Conservation (phyloP, 2,113 vertebrate genomes). For the Gila orcuttii region DNA sequence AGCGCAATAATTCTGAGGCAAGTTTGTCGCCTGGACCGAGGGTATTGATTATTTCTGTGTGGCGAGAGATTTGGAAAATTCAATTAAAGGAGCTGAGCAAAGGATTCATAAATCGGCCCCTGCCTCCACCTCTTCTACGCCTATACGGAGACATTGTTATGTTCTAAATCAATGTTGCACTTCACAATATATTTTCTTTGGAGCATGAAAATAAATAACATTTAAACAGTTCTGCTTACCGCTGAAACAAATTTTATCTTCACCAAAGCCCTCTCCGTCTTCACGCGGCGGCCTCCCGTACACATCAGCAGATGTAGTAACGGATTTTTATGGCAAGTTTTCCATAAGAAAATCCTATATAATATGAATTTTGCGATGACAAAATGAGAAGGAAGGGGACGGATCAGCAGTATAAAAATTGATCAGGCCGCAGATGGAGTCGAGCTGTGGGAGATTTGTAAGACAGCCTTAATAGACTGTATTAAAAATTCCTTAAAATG, state of each 20-base stretch:
- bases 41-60: constrained; percentile 99
- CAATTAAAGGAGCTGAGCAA: constrained; percentile 99
- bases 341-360: constrained; percentile 92
- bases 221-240: constrained; percentile 99
- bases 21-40: constrained; percentile 87
- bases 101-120: constrained; percentile 99
- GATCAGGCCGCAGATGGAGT: constrained; percentile 96
- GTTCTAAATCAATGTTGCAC: constrained; percentile 99
- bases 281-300: constrained; percentile 83
- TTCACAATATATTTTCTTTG: constrained; percentile 99
- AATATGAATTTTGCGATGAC: constrained; percentile 98
- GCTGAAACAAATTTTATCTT: constrained; percentile 99
- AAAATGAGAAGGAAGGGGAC: constrained; percentile 90
- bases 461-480: constrained; percentile 98
- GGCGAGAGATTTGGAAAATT: constrained; percentile 99
- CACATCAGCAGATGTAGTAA: constrained; percentile 84
- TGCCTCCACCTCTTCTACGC: constrained; percentile 83
- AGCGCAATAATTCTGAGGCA: constrained; percentile 98
- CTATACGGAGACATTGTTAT: constrained; percentile 92
- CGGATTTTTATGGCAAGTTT: constrained; percentile 94
- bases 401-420: constrained; percentile 99
- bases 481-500: constrained; percentile 99
- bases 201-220: constrained; percentile 99
- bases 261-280: constrained; percentile 86
- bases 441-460: constrained; percentile 98